Base-by-base conservation (phyloP, 2,797 vertebrate genomes). In the Manis crassicaudata region DNA sequence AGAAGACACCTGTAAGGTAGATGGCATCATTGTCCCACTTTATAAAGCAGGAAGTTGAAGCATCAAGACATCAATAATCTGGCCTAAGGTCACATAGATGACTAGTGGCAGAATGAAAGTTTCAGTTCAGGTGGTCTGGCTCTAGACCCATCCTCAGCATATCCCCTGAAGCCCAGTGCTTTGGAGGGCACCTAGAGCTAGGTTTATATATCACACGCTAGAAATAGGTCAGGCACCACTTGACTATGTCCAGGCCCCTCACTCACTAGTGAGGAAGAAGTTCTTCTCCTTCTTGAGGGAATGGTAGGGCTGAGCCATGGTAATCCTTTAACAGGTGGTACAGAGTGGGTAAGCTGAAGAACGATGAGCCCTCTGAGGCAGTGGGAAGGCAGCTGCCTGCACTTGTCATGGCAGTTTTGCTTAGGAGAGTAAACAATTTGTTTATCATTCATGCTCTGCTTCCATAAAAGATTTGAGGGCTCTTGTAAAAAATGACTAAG, bases 371-470 rank as follows among this genome's bases (percentile, higher is more conserved):
- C 56, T 62, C 7, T 32, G 58, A 13, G 60, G 16, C 58, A 29
- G n/a, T 81, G 11, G n/a, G 11, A 18, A 6, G 37, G 40, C 7
- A n/a, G 18, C 87, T 79, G 12, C 82, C 76, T 50, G 70, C 16
- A 9, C 29, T 46, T 27, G 60, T 60, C 67, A 46, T 62, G 40
- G 46, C 54, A 82, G 11, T 76, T 95, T 93, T 88, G 32, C 90
- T 86, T 35, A 35, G 43, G 17, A 20, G 85, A 82, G 62, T 88
- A 92, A 87, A 77, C 13, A 50, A 11, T 65, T 87, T 90, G 63
- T 84, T 90, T 88, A 46, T 92, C 43, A 73, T 81, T 90, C 25
- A 32, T 72, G 81, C 12, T 83, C 73, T 29, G 9, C 56, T 95
- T 68, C 76, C 35, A 18, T 21, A 70, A 65, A 50, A 50, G 43